These are phyloP conservation scores for Tringa solitaria DNA, from an alignment of 2,113 vertebrate species.

Conservation along the genomic window DNA sequence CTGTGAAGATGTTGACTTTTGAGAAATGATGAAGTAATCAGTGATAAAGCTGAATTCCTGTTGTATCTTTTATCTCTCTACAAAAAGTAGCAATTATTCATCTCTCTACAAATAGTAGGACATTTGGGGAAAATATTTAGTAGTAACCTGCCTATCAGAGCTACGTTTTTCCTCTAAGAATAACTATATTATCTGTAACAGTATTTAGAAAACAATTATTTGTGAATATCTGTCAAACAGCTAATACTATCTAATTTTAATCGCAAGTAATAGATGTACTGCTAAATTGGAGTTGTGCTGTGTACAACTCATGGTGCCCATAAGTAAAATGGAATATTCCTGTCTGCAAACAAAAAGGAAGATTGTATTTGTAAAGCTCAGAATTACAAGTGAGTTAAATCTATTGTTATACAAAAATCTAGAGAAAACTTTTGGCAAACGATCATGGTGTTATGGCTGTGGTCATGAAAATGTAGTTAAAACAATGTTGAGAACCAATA, in stretches of 20 bases:
- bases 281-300: neutral
- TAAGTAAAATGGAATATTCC: neutral
- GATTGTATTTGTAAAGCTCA: neutral
- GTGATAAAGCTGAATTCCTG: neutral
- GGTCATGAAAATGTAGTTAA: neutral
- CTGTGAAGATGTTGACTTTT: neutral
- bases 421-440: neutral
- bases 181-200: neutral
- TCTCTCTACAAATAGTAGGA: neutral
- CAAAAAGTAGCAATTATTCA: neutral
- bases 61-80: neutral
- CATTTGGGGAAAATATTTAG: neutral
- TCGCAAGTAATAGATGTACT: neutral
- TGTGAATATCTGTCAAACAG: neutral
- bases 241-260: neutral
- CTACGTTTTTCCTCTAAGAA: neutral
- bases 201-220: neutral
- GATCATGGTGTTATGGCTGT: neutral
- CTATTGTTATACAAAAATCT: neutral
- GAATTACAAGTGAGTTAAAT: neutral
- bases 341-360: neutral
- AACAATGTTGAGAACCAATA: neutral
- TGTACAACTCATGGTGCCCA: neutral
- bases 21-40: neutral
- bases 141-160: neutral